Conservation (phyloP, 2,113 vertebrate species). For the Macheiramphus alcinus region DNA sequence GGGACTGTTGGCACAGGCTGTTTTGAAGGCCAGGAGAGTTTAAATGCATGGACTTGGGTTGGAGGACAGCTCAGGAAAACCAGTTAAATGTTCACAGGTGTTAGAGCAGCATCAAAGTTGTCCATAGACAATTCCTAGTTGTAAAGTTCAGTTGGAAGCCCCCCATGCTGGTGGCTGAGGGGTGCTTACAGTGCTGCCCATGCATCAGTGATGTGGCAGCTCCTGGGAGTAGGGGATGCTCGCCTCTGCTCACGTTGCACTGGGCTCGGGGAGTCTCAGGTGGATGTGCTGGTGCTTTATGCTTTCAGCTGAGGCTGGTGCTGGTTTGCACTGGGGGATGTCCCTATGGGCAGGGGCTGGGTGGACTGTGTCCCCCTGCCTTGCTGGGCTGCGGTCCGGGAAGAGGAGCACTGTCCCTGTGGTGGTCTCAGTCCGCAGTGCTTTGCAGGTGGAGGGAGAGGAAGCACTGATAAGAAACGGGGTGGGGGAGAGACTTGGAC, state of each 20-base stretch:
- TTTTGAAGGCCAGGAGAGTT: not conserved
- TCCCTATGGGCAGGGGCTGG: not conserved
- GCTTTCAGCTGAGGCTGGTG: not conserved
- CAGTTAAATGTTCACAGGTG: not conserved
- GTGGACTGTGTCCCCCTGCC: too few relatives aligned
- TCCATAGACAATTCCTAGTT: not conserved
- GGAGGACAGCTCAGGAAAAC: not conserved
- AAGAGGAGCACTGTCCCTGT: not conserved
- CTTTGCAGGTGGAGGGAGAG: not conserved
- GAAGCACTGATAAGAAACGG: not conserved
- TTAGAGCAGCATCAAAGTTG: not conserved
- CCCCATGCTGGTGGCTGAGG: not conserved
- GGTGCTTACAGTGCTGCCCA: accelerated
- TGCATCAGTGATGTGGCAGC: accelerated
- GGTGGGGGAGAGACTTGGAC: too few relatives aligned
- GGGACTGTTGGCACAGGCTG: not conserved
- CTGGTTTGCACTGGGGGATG: too few relatives aligned
- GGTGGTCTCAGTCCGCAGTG: not conserved
- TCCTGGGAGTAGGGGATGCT: not conserved
- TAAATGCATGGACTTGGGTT: not conserved
- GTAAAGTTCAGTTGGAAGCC: too few relatives aligned
- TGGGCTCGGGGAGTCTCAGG: not conserved
- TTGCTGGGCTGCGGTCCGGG: not conserved
- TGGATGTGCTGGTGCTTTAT: not conserved
- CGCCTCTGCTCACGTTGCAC: accelerated